phyloP scores from a whole-genome alignment of 2,113 vertebrate species.

The Caranx melampygus region DNA sequence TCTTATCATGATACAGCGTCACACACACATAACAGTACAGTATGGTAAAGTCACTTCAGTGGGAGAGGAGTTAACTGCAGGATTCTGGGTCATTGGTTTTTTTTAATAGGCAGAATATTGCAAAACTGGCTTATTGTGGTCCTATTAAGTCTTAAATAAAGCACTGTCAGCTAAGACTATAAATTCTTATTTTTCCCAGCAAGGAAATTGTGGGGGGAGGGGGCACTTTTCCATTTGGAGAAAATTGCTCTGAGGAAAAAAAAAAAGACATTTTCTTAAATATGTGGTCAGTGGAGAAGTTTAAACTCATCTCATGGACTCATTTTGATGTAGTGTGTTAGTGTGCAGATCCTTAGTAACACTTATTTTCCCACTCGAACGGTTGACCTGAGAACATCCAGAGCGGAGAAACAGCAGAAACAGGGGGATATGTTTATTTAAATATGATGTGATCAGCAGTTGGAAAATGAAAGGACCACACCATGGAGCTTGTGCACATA shows the following conservation, averaged over 20 bases:
- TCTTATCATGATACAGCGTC: no score
- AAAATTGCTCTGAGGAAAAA: neutral
- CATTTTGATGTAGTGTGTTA: neutral
- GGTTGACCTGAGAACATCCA: slow-evolving; percentile 1
- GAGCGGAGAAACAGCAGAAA: neutral
- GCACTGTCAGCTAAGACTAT: neutral
- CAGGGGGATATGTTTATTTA: neutral
- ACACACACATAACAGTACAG: no score
- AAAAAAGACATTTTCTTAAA: neutral
- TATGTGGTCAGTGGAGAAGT: neutral
- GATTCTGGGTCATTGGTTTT: no score
- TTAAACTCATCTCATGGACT: neutral
- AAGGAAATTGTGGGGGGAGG: neutral
- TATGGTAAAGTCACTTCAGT: no score
- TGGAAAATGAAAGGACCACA: neutral
- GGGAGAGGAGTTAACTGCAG: no score
- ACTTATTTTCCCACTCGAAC: neutral
- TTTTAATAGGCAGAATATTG: no score
- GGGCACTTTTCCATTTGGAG: neutral
- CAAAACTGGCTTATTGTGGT: no score
- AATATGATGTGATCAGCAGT: neutral
- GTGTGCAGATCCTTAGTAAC: neutral
- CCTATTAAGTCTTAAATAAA: no score
- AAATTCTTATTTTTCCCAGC: neutral
- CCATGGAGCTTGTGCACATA: neutral